A percentile compares a stretch with the other conserved stretches of the same genome.
phyloP scores from a whole-genome alignment of 2,888 invertebrate species.

The Galeruca laticollis region DNA sequence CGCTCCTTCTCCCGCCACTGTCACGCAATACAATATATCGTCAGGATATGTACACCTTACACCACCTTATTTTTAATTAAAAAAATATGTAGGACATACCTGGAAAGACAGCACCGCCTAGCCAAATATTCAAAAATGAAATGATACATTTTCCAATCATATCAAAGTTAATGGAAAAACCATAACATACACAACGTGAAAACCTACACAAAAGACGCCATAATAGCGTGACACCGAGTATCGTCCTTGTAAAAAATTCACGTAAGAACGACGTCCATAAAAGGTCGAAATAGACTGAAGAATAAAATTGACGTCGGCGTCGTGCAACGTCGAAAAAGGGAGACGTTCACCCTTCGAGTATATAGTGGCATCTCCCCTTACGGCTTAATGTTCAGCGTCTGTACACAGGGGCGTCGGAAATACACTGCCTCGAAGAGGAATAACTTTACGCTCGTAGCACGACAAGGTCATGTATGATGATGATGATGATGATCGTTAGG shows the following conservation, averaged over 20 bases:
- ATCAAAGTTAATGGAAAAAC: constrained; percentile 7
- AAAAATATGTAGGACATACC: constrained; percentile 10
- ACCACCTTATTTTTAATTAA: background rate
- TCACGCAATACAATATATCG: background rate
- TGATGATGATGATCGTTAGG: constrained; percentile 15
- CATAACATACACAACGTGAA: constrained; percentile 8
- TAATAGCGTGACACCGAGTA: background rate
- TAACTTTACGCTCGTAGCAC: constrained; percentile 15
- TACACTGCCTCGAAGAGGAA: constrained; percentile 2
- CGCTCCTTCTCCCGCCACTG: constrained; percentile 1
- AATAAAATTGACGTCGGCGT: constrained; percentile 34
- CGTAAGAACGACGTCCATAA: constrained; percentile 17
- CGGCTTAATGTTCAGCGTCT: constrained; percentile 29
- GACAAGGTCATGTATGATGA: constrained; percentile 13
- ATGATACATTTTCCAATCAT: constrained; percentile 32
- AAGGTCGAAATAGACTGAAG: constrained; percentile 17
- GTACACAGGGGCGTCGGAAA: constrained; percentile 17
- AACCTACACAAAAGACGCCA: constrained; percentile 15
- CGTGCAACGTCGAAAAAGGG: constrained; percentile 27
- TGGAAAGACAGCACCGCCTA: constrained; percentile 31
- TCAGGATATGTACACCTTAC: constrained; percentile 15
- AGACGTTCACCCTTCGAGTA: constrained; percentile 35
- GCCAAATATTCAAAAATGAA: constrained; percentile 31
- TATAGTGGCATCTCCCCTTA: constrained; percentile 26
- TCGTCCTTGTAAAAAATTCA: constrained; percentile 12